Conservation (phyloP, 1,140 invertebrate genomes). For the Anoplolepis gracilipes region DNA sequence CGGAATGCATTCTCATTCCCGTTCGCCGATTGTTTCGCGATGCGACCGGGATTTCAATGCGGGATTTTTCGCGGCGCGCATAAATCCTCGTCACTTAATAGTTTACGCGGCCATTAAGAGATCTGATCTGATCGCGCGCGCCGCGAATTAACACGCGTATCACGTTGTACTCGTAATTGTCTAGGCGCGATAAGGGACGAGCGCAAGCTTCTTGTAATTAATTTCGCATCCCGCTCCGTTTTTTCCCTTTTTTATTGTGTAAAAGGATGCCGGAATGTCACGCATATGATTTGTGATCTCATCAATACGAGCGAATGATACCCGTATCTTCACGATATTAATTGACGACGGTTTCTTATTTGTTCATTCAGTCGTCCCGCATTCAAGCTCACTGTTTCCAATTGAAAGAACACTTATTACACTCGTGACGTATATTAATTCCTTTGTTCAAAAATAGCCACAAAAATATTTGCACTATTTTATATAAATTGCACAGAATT, state of each 20-base stretch:
- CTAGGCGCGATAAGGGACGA: slow-evolving; percentile 42
- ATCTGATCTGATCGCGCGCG: slow-evolving; percentile 50
- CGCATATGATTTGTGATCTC: slow-evolving; percentile 36
- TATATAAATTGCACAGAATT: background rate
- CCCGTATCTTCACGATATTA: slow-evolving; percentile 41
- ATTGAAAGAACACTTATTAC: background rate
- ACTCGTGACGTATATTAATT: slow-evolving; percentile 16
- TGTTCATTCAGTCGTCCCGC: background rate
- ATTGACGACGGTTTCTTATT: slow-evolving; percentile 44
- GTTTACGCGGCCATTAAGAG: slow-evolving; percentile 49
- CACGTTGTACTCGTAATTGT: slow-evolving; percentile 44
- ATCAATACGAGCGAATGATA: slow-evolving; percentile 47
- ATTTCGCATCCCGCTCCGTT: slow-evolving; percentile 7
- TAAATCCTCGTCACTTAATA: slow-evolving; percentile 46
- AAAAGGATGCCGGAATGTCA: slow-evolving; percentile 7
- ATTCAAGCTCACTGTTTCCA: slow-evolving; percentile 3
- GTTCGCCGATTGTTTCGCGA: slow-evolving; percentile 41
- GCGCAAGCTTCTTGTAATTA: slow-evolving; percentile 21
- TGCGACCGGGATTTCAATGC: slow-evolving; percentile 32
- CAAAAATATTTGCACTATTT: background rate
- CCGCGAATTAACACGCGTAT: slow-evolving; percentile 51
- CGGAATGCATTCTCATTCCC: slow-evolving; percentile 27
- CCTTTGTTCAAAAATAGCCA: slow-evolving; percentile 1
- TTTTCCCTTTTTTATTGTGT: background rate
- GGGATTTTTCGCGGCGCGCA: slow-evolving; percentile 40